These are phyloP conservation scores for Larimichthys crocea DNA, from an alignment of 2,113 vertebrate genomes.

Conservation along the genomic window DNA sequence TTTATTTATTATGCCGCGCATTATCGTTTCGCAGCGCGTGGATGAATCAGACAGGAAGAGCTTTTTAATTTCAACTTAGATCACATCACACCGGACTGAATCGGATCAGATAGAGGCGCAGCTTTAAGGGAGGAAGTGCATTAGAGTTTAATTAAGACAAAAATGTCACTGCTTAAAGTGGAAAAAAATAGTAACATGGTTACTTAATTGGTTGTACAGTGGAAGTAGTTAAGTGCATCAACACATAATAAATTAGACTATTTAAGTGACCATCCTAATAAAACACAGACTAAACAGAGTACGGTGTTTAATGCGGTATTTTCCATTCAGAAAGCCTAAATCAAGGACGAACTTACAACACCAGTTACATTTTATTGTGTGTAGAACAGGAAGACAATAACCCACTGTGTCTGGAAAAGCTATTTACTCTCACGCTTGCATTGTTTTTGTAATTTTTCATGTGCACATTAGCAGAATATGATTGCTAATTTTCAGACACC, in stretches of 20 bases:
- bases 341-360: background rate
- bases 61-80: conserved; percentile 74
- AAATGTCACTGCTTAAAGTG: conserved; percentile 44
- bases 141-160: conserved; percentile 60
- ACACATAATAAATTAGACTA: background rate
- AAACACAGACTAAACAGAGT: background rate
- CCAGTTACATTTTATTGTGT: background rate
- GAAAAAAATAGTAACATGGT: background rate
- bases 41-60: conserved; percentile 65
- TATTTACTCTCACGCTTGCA: background rate
- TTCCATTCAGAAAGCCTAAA: background rate
- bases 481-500: conserved; percentile 26
- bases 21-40: conserved; percentile 51
- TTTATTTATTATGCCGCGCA: conserved; percentile 64
- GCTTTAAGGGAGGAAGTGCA: conserved; percentile 60
- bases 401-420: background rate
- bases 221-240: background rate
- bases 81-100: conserved; percentile 67
- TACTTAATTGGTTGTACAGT: conserved; percentile 30
- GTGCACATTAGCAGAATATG: conserved; percentile 8
- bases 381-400: background rate
- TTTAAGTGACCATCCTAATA: background rate
- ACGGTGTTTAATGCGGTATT: background rate
- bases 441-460: background rate
- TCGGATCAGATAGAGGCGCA: conserved; percentile 52